These are phyloP conservation scores for Argopecten irradians DNA, from an alignment of 1,140 invertebrate species.

Conservation along the genomic window DNA sequence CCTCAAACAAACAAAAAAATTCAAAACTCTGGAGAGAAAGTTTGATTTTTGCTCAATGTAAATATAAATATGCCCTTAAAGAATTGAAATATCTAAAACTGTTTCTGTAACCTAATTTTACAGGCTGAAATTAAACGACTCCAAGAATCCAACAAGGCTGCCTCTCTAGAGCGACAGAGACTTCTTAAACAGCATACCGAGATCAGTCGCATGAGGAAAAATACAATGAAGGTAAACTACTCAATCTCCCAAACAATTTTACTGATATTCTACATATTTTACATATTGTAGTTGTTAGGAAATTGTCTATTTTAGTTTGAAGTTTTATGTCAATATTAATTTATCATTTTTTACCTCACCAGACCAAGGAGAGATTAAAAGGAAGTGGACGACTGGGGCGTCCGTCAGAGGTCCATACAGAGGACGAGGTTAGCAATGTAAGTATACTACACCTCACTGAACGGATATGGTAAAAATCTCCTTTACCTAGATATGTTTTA, in stretches of 20 bases:
- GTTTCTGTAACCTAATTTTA: conserved; percentile 36
- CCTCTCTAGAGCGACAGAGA: conserved; percentile 70
- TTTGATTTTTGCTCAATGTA: too few relatives aligned
- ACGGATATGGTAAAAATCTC: too few relatives aligned
- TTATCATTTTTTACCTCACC: conserved; percentile 21
- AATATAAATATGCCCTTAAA: not conserved
- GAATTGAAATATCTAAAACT: not conserved
- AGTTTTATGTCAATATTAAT: not conserved
- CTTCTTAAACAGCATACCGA: conserved; percentile 73
- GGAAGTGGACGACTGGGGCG: conserved; percentile 56
- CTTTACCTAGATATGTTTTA: too few relatives aligned
- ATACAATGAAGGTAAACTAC: conserved; percentile 52
- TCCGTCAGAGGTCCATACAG: conserved; percentile 69
- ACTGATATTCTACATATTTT: too few relatives aligned
- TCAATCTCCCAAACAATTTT: not conserved
- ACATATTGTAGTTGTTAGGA: too few relatives aligned
- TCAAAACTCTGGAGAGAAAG: too few relatives aligned
- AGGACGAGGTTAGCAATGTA: conserved; percentile 69
- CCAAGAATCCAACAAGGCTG: conserved; percentile 72
- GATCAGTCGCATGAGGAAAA: conserved; percentile 64
- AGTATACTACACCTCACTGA: conserved; percentile 31
- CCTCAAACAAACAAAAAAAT: too few relatives aligned
- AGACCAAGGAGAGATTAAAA: conserved; percentile 53
- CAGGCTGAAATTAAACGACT: conserved; percentile 79
- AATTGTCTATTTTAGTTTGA: too few relatives aligned